Conservation (phyloP, 2,797 vertebrate species). For the Tadarida brasiliensis region DNA sequence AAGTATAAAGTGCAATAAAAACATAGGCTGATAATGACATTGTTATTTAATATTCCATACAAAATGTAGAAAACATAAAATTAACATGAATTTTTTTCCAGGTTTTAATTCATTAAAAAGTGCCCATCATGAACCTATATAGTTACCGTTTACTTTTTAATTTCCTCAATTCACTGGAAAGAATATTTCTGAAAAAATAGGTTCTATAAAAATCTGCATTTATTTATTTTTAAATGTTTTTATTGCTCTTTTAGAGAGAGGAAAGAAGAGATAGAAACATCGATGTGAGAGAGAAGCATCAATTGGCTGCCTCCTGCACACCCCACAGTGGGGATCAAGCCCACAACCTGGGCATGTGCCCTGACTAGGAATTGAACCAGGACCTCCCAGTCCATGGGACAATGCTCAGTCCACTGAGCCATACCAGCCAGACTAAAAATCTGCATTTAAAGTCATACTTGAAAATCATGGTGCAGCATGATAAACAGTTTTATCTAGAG, state of each 20-base stretch:
- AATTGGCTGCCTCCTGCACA: too few species aligned
- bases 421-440: constrained; percentile 4
- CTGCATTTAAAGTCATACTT: constrained; percentile 18
- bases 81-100: not conserved
- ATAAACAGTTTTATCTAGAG: constrained; percentile 30
- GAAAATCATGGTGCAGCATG: not conserved
- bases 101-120: constrained; percentile 44
- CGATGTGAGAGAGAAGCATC: too few species aligned
- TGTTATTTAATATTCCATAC: not conserved
- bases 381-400: too few species aligned
- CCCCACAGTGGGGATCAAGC: too few species aligned
- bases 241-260: too few species aligned
- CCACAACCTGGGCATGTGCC: too few species aligned
- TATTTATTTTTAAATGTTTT: not conserved
- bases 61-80: not conserved
- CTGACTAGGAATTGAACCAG: too few species aligned
- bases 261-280: too few species aligned
- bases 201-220: constrained; percentile 35
- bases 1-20: not conserved
- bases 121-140: not conserved
- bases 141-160: not conserved
- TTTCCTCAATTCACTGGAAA: not conserved
- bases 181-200: constrained; percentile 32
- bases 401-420: too few species aligned
- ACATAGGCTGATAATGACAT: not conserved